phyloP scores from a whole-genome alignment of 2,797 vertebrate species.

The Toxotes lorentzi region DNA sequence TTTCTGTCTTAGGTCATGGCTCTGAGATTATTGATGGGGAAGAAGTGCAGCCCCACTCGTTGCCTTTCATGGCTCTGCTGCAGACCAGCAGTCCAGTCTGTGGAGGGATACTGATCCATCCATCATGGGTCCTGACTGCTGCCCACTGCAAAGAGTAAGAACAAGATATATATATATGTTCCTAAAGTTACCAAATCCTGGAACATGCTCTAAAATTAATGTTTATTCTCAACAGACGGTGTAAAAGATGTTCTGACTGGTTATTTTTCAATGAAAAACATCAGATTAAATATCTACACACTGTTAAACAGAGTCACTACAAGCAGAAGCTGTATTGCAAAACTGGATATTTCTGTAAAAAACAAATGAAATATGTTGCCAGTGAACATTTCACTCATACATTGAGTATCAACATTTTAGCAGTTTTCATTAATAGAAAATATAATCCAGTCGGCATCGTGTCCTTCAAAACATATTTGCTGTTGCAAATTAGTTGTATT shows the following conservation, averaged over 20 bases:
- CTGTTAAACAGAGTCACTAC: neutral
- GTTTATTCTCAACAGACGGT: neutral
- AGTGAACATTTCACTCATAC: too few relatives aligned
- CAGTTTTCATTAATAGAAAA: too few relatives aligned
- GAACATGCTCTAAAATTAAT: neutral
- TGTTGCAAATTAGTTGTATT: too few relatives aligned
- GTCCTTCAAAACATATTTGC: too few relatives aligned
- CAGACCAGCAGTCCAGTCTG: rapidly evolving
- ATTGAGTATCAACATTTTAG: too few relatives aligned
- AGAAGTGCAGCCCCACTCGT: constrained; percentile 72
- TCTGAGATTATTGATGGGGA: constrained; percentile 78
- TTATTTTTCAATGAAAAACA: neutral
- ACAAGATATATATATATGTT: neutral
- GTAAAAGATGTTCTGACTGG: neutral
- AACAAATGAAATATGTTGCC: neutral
- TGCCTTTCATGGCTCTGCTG: constrained; percentile 79
- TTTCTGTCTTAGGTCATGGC: constrained; percentile 58
- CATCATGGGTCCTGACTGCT: constrained; percentile 80
- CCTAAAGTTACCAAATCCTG: neutral
- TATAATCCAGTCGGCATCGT: too few relatives aligned
- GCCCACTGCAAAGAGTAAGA: constrained; percentile 74
- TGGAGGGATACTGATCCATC: constrained; percentile 75
- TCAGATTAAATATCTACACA: too few relatives aligned
- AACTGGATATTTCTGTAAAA: neutral
- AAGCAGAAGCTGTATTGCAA: neutral